A percentile compares a stretch with the other conserved stretches of the same genome.
These are phyloP conservation scores for Reticulitermes lucifugus DNA, from an alignment of 2,888 invertebrate species.

Conservation along the genomic window DNA sequence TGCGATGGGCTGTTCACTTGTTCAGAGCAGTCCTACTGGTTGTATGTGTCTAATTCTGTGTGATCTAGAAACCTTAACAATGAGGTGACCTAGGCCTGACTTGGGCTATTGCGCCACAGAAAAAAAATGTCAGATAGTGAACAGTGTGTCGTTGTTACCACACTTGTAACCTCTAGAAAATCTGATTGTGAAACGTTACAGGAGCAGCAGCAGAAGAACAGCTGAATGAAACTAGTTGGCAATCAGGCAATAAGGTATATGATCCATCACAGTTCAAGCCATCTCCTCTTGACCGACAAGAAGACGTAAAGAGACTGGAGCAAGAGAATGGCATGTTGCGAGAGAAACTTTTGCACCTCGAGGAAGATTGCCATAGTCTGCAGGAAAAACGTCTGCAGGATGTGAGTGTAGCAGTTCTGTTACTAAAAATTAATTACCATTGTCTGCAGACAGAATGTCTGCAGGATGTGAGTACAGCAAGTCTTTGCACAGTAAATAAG, in stretches of 20 bases:
- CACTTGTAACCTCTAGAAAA: no score
- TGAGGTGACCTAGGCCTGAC: no score
- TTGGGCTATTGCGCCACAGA: no score
- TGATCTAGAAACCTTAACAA: no score
- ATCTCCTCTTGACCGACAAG: neutral
- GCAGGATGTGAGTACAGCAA: conserved; percentile 77
- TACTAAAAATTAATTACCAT: conserved; percentile 63
- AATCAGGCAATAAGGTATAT: neutral
- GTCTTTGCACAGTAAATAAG: conserved; percentile 75
- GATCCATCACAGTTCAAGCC: neutral
- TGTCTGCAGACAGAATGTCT: conserved; percentile 79
- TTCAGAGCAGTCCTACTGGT: no score
- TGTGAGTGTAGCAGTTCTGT: conserved; percentile 68
- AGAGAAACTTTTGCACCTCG: conserved; percentile 77
- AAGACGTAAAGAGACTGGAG: conserved; percentile 58
- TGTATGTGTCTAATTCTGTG: no score
- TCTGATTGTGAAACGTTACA: neutral
- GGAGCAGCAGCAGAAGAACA: conserved; percentile 3
- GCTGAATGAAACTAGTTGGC: neutral
- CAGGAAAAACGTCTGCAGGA: conserved; percentile 85
- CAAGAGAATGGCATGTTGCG: conserved; percentile 69
- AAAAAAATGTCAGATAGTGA: no score
- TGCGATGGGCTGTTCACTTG: no score
- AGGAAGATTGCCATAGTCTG: conserved; percentile 74
- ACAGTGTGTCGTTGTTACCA: no score